Conservation (phyloP, 2,888 invertebrate genomes). For the Andrena bucephala region DNA sequence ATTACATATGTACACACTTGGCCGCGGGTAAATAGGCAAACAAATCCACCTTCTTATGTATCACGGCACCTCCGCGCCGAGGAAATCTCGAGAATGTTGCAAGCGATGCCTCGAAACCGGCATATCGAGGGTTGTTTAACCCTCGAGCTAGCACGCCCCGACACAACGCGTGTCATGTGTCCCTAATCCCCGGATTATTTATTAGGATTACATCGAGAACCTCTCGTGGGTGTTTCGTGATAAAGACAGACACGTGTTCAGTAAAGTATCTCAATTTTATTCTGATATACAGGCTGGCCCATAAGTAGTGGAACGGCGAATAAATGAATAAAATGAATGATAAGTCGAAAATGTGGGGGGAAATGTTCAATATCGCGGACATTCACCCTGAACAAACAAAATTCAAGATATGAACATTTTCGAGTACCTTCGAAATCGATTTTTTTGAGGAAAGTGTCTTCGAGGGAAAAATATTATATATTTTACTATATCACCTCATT, state of each 20-base stretch:
- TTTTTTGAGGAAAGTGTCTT: too few species aligned
- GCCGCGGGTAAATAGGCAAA: conserved; percentile 56
- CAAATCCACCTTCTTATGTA: conserved; percentile 39
- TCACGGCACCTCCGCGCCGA: not conserved
- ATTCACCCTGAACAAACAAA: too few species aligned
- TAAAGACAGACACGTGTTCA: not conserved
- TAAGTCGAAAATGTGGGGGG: too few species aligned
- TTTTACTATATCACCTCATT: too few species aligned
- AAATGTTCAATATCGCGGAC: too few species aligned
- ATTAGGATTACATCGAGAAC: conserved; percentile 11
- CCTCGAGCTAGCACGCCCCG: not conserved
- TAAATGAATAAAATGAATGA: too few species aligned
- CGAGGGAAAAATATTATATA: too few species aligned
- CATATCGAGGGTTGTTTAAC: conserved; percentile 9
- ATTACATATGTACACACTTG: conserved; percentile 61
- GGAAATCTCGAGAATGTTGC: conserved; percentile 46
- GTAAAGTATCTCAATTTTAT: conserved; percentile 5
- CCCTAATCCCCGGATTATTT: conserved; percentile 18
- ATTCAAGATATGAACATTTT: too few species aligned
- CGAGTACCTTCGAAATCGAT: too few species aligned
- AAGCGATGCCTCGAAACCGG: conserved; percentile 24
- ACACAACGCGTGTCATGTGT: not conserved
- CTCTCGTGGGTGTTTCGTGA: not conserved
- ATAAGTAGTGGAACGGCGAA: too few species aligned
- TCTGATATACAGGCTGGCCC: too few species aligned